Evolutionary conservation across 2,797 vertebrate species (phyloP).

Genomic region (Characodon lateralis): DNA sequence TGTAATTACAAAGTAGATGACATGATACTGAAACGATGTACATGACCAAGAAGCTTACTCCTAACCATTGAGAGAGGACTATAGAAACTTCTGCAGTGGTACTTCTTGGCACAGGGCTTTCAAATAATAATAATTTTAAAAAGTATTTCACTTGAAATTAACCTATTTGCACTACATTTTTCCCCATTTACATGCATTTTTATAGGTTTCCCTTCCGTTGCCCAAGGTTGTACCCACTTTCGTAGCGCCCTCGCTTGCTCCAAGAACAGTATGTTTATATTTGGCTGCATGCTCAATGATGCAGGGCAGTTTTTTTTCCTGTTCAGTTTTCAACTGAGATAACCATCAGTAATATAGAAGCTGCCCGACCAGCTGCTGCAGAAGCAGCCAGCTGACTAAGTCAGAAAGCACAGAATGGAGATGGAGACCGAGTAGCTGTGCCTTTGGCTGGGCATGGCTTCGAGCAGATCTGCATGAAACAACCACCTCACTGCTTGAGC

Average conservation of each 20-base stretch:
- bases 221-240: neutral
- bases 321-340: neutral
- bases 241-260: neutral
- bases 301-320: neutral
- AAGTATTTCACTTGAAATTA: neutral
- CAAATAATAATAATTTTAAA: neutral
- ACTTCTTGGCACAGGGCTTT: neutral
- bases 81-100: neutral
- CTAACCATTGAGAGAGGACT: neutral
- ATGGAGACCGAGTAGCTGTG: neutral
- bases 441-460: neutral
- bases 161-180: neutral
- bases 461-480: neutral
- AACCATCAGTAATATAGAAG: neutral
- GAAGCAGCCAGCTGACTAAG: neutral
- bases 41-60: conserved; percentile 14
- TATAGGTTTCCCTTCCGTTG: neutral
- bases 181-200: neutral
- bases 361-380: neutral
- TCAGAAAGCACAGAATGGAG: neutral
- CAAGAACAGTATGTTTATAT: neutral
- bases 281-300: neutral
- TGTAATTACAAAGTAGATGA: conserved; percentile 5
- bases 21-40: neutral
- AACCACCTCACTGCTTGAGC: neutral